Evolutionary conservation across 2,797 vertebrate species (phyloP).

Genomic region (Darevskia nairensis): DNA sequence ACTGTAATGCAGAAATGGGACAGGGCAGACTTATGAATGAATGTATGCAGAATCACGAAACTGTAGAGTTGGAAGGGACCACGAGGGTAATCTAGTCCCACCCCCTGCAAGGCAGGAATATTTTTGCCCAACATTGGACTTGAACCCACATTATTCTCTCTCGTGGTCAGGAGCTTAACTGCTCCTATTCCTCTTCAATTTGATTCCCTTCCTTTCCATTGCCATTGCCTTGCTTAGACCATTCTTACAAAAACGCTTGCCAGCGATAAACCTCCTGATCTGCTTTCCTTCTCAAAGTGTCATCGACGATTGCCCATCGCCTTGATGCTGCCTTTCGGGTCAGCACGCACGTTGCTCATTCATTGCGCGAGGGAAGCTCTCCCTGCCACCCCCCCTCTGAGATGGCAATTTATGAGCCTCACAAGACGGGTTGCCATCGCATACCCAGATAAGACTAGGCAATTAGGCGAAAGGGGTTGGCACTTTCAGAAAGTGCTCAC

Average conservation of each 20-base stretch:
- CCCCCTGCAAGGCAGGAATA: too few relatives aligned
- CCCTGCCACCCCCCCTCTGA: background rate
- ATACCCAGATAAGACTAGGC: background rate
- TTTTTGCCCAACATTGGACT: too few relatives aligned
- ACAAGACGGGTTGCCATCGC: background rate
- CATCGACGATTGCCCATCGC: slow-evolving; percentile 1
- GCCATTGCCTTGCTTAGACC: background rate
- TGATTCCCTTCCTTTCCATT: background rate
- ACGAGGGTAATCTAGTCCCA: too few relatives aligned
- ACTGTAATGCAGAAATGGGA: too few relatives aligned
- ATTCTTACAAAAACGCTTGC: slow-evolving; percentile 42
- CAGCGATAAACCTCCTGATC: slow-evolving; percentile 64
- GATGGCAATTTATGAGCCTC: background rate
- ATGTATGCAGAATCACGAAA: too few relatives aligned
- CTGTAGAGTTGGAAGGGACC: too few relatives aligned
- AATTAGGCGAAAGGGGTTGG: background rate
- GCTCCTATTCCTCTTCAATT: background rate
- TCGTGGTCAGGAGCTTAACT: slow-evolving; percentile 9
- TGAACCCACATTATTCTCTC: too few relatives aligned
- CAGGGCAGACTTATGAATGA: too few relatives aligned
- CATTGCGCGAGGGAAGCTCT: background rate
- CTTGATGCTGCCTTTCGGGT: background rate
- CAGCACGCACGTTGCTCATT: background rate
- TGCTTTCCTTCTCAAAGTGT: slow-evolving; percentile 46
- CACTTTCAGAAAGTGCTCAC: background rate